A percentile compares a stretch with the other conserved stretches of the same genome.
These are phyloP conservation scores for Odontothrips loti DNA, from an alignment of 2,888 invertebrate genomes.

Conservation along the genomic window DNA sequence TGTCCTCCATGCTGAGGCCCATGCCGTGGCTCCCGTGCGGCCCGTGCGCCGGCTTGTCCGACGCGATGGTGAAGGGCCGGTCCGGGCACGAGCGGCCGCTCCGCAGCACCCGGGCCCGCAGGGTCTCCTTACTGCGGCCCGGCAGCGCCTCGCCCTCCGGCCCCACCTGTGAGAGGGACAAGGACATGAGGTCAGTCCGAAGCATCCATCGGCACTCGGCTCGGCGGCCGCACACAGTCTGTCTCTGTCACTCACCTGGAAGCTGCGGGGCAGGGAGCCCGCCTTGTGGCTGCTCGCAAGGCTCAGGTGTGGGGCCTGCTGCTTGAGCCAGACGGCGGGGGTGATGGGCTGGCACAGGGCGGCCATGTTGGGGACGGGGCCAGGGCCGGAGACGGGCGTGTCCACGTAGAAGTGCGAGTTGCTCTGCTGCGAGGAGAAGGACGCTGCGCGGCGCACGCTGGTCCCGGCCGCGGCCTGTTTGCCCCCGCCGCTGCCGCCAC, in stretches of 20 bases:
- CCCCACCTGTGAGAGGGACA: slow-evolving; percentile 52
- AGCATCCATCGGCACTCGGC: too few species aligned
- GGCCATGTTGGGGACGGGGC: background rate
- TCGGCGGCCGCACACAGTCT: too few species aligned
- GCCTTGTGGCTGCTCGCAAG: slow-evolving; percentile 56
- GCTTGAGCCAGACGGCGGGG: slow-evolving; percentile 67
- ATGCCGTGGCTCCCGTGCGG: background rate
- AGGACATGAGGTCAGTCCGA: slow-evolving; percentile 42
- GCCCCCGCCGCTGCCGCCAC: background rate
- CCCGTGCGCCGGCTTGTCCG: slow-evolving; percentile 63
- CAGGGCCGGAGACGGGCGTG: background rate
- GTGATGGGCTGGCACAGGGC: slow-evolving; percentile 51
- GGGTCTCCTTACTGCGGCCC: slow-evolving; percentile 21
- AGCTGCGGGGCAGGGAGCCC: slow-evolving; percentile 73
- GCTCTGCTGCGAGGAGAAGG: slow-evolving; percentile 41
- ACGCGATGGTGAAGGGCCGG: slow-evolving; percentile 66
- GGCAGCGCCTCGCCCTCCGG: slow-evolving; percentile 22
- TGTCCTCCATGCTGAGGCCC: slow-evolving; percentile 56
- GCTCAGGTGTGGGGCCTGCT: slow-evolving; percentile 63
- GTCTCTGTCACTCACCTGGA: slow-evolving; percentile 64
- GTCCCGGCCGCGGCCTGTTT: slow-evolving; percentile 37
- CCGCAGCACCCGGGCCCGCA: slow-evolving; percentile 37
- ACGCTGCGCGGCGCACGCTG: slow-evolving; percentile 43
- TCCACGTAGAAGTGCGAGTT: slow-evolving; percentile 23
- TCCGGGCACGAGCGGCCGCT: slow-evolving; percentile 55